phyloP scores from a whole-genome alignment of 2,113 vertebrate species.

The Riparia riparia region DNA sequence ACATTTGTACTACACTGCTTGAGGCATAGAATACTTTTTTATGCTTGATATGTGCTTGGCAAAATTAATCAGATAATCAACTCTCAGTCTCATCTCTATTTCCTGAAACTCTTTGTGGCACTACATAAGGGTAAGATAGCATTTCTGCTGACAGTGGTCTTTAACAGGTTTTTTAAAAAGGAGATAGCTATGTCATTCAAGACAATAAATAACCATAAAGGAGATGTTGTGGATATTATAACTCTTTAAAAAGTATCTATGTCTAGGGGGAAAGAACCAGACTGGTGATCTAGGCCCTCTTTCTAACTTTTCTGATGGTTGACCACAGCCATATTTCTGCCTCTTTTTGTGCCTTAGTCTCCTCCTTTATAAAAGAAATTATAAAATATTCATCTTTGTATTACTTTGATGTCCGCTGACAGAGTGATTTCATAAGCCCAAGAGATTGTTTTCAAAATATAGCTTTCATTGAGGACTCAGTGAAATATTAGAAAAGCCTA shows the following conservation, averaged over 20 bases:
- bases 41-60: slow-evolving; percentile 69
- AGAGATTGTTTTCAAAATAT: background rate
- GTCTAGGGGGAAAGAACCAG: background rate
- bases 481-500: background rate
- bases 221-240: background rate
- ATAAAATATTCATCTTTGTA: background rate
- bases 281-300: background rate
- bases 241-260: background rate
- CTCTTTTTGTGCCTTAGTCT: background rate
- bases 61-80: slow-evolving; percentile 72
- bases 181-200: background rate
- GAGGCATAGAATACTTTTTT: slow-evolving; percentile 70
- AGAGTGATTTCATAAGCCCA: background rate
- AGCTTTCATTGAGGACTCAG: background rate
- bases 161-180: background rate
- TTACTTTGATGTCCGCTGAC: background rate
- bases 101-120: slow-evolving; percentile 29
- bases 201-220: background rate
- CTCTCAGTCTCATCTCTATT: slow-evolving; percentile 37
- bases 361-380: background rate
- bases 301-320: background rate
- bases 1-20: slow-evolving; percentile 80
- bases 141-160: slow-evolving; percentile 14
- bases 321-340: background rate
- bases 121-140: background rate